These are phyloP conservation scores for Mormyrops boulengeri DNA, from an alignment of 2,797 vertebrate genomes.

Conservation along the genomic window DNA sequence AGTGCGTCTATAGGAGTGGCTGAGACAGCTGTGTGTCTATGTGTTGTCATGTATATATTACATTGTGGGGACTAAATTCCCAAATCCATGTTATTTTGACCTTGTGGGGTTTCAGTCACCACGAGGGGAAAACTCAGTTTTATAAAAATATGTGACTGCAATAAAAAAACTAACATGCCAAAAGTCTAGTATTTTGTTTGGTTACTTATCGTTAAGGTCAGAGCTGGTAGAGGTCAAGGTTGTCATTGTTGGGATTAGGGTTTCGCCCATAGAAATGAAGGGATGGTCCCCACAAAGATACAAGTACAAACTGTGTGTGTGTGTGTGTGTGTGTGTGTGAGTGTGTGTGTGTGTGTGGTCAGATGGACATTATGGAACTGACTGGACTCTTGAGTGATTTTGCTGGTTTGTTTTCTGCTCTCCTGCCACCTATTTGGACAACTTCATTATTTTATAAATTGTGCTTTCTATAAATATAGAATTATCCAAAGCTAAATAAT, in stretches of 20 bases:
- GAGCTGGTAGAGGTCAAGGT: no score
- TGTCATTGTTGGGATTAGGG: no score
- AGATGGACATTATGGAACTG: neutral
- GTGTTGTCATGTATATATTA: constrained; percentile 1
- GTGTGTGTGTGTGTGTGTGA: neutral
- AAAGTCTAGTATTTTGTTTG: neutral
- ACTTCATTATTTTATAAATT: neutral
- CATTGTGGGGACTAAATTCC: neutral
- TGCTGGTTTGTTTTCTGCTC: neutral
- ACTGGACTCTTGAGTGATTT: neutral
- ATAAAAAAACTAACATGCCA: no score
- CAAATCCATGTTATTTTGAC: neutral
- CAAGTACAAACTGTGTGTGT: neutral
- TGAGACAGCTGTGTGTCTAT: neutral
- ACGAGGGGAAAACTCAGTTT: no score
- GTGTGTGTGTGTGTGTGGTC: neutral
- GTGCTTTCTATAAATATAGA: neutral
- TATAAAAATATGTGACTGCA: no score
- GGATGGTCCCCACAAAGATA: no score
- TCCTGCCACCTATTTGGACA: neutral
- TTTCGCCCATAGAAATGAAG: no score
- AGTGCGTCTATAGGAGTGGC: neutral
- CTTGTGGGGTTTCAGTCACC: neutral
- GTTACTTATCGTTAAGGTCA: neutral
- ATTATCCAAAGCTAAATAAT: neutral